phyloP scores from a whole-genome alignment of 1,140 invertebrate genomes.

The Lordiphosa stackelbergi region DNA sequence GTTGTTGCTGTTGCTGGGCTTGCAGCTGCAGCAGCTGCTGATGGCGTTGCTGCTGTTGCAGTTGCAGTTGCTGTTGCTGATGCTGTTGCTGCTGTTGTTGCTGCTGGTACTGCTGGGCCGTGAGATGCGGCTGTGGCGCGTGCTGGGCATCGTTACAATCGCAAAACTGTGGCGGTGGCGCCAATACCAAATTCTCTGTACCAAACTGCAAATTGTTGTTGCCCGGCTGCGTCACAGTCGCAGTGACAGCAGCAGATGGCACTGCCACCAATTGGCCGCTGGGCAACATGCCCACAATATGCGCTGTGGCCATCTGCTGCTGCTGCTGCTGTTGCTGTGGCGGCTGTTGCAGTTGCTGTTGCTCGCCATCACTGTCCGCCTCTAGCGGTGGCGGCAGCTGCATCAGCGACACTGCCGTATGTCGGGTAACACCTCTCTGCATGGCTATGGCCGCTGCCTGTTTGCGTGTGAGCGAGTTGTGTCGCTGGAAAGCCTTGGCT shows the following conservation, averaged over 20 bases:
- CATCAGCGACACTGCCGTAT: conserved; percentile 83
- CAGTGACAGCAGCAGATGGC: conserved; percentile 52
- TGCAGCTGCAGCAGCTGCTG: conserved; percentile 59
- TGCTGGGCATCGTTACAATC: conserved; percentile 76
- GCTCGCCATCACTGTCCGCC: conserved; percentile 82
- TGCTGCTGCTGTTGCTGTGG: conserved; percentile 57
- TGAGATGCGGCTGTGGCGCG: conserved; percentile 58
- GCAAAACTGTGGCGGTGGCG: conserved; percentile 87
- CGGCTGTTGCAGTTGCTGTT: conserved; percentile 40
- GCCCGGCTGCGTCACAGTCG: conserved; percentile 55
- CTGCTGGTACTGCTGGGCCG: conserved; percentile 42
- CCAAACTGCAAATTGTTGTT: conserved; percentile 70
- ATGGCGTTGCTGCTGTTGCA: conserved; percentile 35
- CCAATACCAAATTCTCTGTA: conserved; percentile 82
- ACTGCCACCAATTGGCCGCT: conserved; percentile 48
- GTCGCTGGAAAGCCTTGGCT: conserved; percentile 78
- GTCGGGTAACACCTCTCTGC: conserved; percentile 77
- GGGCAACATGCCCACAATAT: conserved; percentile 59
- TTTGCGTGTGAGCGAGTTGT: conserved; percentile 80
- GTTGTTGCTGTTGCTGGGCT: conserved; percentile 76
- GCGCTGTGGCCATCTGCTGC: conserved; percentile 53
- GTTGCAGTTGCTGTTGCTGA: conserved; percentile 33
- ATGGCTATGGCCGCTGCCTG: conserved; percentile 79
- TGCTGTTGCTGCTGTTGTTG: conserved; percentile 49
- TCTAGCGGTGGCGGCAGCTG: conserved; percentile 90